phyloP scores from a whole-genome alignment of 2,888 invertebrate genomes.

The Crocallis elinguaria region DNA sequence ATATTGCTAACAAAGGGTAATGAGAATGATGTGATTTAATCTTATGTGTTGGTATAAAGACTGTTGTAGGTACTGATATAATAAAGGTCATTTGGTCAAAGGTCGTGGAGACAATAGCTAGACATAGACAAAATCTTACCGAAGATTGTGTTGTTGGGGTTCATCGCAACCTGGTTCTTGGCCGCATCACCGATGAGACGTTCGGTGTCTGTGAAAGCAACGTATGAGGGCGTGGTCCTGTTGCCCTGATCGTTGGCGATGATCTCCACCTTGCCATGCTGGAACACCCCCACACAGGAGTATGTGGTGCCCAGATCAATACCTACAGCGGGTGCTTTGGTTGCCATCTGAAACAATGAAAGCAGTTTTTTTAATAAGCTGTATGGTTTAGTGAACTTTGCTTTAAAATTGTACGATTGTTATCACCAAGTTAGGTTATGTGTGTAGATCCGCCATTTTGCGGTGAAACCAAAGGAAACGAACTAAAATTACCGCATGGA shows the following conservation, averaged over 20 bases:
- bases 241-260: constrained; percentile 96
- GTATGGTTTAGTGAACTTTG: constrained; percentile 7
- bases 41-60: no score
- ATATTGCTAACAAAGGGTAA: no score
- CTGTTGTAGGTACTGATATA: background rate
- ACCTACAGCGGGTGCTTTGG: constrained; percentile 95
- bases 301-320: constrained; percentile 98
- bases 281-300: constrained; percentile 97
- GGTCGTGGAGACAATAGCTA: background rate
- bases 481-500: constrained; percentile 24
- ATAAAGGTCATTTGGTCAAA: background rate
- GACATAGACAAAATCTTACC: constrained; percentile 77
- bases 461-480: constrained; percentile 3
- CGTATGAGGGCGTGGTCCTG: constrained; percentile 93
- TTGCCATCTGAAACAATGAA: constrained; percentile 81
- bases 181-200: constrained; percentile 93
- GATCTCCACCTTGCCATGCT: constrained; percentile 95
- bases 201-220: constrained; percentile 94
- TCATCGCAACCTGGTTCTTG: constrained; percentile 94
- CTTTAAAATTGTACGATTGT: no score
- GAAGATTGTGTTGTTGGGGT: constrained; percentile 94
- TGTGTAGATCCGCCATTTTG: constrained; percentile 38
- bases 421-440: constrained; percentile 16
- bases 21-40: no score
- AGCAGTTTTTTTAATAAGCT: constrained; percentile 20